phyloP scores from a whole-genome alignment of 2,888 invertebrate species.

The Apamea sordens region DNA sequence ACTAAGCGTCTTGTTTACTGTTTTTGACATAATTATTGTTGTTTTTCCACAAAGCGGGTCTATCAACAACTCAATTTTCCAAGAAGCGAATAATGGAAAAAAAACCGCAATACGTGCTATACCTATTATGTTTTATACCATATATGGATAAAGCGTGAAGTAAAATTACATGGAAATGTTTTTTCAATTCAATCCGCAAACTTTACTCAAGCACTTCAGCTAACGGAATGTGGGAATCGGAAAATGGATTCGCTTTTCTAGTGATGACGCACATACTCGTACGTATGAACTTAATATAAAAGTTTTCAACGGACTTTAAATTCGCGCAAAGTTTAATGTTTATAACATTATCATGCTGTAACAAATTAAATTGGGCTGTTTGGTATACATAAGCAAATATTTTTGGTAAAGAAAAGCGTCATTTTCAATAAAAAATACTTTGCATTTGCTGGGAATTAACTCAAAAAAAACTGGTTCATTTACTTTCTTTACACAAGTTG shows the following conservation, averaged over 20 bases:
- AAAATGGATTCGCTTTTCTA: conserved; percentile 48
- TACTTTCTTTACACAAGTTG: background rate
- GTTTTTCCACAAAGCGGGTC: background rate
- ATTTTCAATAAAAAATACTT: background rate
- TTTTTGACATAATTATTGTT: no score
- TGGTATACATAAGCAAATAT: background rate
- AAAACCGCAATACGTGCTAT: background rate
- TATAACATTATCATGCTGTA: background rate
- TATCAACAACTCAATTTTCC: background rate
- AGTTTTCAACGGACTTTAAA: conserved; percentile 7
- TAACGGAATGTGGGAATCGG: conserved; percentile 41
- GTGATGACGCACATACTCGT: conserved; percentile 19
- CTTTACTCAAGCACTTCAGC: conserved; percentile 43
- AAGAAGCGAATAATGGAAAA: conserved; percentile 9
- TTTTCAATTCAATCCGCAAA: conserved; percentile 51
- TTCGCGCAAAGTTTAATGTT: background rate
- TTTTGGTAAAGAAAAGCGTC: background rate
- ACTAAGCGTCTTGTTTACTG: no score
- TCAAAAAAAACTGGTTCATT: background rate
- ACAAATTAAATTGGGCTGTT: background rate
- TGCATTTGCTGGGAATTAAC: background rate
- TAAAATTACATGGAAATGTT: conserved; percentile 38
- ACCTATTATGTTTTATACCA: background rate
- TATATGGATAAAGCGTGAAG: background rate
- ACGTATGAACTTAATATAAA: conserved; percentile 18